Percentiles rank a stretch among this genome's conserved stretches.
Evolutionary conservation across 2,888 invertebrate species (phyloP).

Genomic region (Syrista parreyssii): DNA sequence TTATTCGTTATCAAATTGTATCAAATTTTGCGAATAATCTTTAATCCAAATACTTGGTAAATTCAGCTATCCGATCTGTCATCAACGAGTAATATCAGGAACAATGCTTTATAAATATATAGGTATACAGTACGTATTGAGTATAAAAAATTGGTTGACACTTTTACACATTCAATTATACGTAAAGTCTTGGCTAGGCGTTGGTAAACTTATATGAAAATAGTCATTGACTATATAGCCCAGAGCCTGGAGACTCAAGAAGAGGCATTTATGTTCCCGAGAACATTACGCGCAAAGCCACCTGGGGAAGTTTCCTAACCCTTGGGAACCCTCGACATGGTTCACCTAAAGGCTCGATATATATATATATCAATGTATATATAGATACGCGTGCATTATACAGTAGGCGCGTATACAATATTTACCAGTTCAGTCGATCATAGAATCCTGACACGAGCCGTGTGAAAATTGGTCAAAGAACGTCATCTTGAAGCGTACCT

Average conservation of each 20-base stretch:
- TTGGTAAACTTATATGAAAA: not conserved
- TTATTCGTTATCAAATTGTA: not conserved
- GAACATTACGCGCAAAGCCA: slow-evolving; percentile 20
- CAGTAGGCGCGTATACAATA: not conserved
- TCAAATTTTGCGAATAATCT: not conserved
- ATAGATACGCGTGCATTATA: not conserved
- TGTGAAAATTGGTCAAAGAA: not conserved
- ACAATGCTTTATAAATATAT: too few relatives aligned
- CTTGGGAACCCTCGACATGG: slow-evolving; percentile 36
- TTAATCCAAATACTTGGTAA: not conserved
- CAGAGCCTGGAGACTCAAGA: slow-evolving; percentile 31
- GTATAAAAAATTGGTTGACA: not conserved
- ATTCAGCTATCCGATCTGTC: too few relatives aligned
- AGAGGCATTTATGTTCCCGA: slow-evolving; percentile 40
- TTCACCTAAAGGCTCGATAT: slow-evolving; percentile 7
- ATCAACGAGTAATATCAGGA: too few relatives aligned
- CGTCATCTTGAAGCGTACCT: not conserved
- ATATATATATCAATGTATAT: not conserved
- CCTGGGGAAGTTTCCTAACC: slow-evolving; percentile 37
- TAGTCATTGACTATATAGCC: not conserved
- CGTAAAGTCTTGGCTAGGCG: not conserved
- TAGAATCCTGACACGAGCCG: not conserved
- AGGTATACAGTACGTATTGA: not conserved
- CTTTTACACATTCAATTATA: too few relatives aligned
- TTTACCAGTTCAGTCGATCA: not conserved